These are phyloP conservation scores for Chaetogeoica ovagalla DNA, from an alignment of 2,888 invertebrate genomes.

Conservation along the genomic window DNA sequence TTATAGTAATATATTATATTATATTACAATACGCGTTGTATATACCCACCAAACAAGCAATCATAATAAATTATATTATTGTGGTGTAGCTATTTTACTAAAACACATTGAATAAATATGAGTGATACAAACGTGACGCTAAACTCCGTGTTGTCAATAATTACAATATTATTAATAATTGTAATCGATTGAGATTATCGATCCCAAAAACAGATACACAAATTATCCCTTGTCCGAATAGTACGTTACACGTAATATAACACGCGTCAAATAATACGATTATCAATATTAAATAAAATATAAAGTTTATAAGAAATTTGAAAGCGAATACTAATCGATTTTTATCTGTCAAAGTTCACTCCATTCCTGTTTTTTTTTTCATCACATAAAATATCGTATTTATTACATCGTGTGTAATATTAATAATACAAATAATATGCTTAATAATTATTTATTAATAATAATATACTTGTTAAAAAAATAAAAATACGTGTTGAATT, in stretches of 20 bases:
- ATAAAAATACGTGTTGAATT: too few species aligned
- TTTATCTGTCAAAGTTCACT: too few species aligned
- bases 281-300: too few species aligned
- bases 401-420: too few species aligned
- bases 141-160: slow-evolving; percentile 26
- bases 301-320: neutral
- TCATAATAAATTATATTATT: slow-evolving; percentile 17
- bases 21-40: neutral
- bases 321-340: too few species aligned
- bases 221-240: neutral
- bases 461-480: too few species aligned
- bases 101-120: slow-evolving; percentile 31
- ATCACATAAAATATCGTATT: too few species aligned
- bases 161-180: neutral
- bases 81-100: neutral
- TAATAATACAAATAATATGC: too few species aligned
- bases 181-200: slow-evolving; percentile 13
- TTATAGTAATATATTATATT: neutral
- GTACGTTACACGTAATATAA: neutral
- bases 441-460: too few species aligned
- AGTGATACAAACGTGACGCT: slow-evolving; percentile 22
- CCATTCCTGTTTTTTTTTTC: too few species aligned
- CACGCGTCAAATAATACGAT: neutral
- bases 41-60: neutral
- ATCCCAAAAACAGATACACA: neutral